phyloP scores from a whole-genome alignment of 1,140 invertebrate species.

The Psix sp. region DNA sequence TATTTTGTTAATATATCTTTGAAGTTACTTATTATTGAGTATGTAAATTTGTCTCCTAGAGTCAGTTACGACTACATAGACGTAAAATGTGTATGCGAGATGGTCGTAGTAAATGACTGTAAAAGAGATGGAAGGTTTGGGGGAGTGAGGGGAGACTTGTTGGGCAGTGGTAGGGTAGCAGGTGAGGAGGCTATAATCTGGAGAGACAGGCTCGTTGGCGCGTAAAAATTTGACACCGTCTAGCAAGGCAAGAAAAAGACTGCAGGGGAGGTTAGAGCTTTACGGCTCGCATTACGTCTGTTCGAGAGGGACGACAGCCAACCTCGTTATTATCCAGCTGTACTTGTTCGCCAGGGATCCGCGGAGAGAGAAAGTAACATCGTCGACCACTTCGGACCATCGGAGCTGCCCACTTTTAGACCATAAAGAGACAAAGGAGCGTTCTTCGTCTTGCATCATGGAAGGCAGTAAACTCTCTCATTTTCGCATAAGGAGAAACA shows the following conservation, averaged over 20 bases:
- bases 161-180: constrained; percentile 53
- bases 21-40: constrained; percentile 43
- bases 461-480: constrained; percentile 73
- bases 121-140: constrained; percentile 27
- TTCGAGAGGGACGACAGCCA: constrained; percentile 70
- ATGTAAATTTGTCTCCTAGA: constrained; percentile 55
- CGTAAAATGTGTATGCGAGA: constrained; percentile 32
- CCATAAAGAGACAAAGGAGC: constrained; percentile 77
- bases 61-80: constrained; percentile 44
- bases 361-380: constrained; percentile 45
- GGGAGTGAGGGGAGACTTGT: constrained; percentile 32
- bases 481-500: constrained; percentile 71
- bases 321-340: constrained; percentile 75
- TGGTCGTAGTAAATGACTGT: constrained; percentile 27
- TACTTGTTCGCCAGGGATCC: constrained; percentile 64
- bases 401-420: constrained; percentile 71
- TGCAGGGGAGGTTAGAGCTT: constrained; percentile 60
- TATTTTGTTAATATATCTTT: too few relatives aligned
- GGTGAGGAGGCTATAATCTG: constrained; percentile 59
- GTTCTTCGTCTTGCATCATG: constrained; percentile 61
- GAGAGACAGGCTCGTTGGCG: constrained; percentile 64
- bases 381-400: constrained; percentile 45
- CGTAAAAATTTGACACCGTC: constrained; percentile 73
- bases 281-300: constrained; percentile 68
- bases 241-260: constrained; percentile 58